phyloP scores from a whole-genome alignment of 2,888 invertebrate genomes.

The Brachylomia viminalis region DNA sequence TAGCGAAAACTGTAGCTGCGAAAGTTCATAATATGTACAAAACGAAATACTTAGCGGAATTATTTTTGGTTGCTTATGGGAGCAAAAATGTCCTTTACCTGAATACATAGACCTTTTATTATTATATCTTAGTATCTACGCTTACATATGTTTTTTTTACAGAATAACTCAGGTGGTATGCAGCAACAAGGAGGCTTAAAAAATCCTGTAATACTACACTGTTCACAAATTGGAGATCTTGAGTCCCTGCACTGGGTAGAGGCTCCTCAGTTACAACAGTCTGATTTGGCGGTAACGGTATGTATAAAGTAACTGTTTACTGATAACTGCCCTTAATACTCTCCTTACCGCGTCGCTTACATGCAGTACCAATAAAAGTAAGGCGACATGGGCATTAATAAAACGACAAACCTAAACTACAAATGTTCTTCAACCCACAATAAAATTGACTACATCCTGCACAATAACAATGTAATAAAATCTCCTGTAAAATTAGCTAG shows the following conservation, averaged over 20 bases:
- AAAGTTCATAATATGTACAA: background rate
- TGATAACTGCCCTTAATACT: background rate
- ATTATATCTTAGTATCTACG: background rate
- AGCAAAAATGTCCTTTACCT: no score
- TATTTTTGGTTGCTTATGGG: background rate
- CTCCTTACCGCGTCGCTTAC: no score
- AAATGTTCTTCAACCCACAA: no score
- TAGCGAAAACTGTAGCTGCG: background rate
- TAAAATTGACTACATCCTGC: no score
- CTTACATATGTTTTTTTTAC: background rate
- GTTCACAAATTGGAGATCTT: constrained; percentile 23
- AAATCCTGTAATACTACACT: constrained; percentile 4
- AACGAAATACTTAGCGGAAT: background rate
- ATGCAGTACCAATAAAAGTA: no score
- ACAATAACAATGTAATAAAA: no score
- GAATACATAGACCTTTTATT: background rate
- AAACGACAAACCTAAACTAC: no score
- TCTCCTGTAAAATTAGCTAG: no score
- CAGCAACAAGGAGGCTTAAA: background rate
- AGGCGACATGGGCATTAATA: no score
- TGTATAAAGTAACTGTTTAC: background rate
- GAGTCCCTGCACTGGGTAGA: constrained; percentile 17
- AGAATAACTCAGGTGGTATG: background rate
- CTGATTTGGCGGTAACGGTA: constrained; percentile 24
- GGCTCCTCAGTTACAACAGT: background rate